Evolutionary conservation across 2,113 vertebrate species (phyloP).

Genomic region (Elgaria multicarinata): DNA sequence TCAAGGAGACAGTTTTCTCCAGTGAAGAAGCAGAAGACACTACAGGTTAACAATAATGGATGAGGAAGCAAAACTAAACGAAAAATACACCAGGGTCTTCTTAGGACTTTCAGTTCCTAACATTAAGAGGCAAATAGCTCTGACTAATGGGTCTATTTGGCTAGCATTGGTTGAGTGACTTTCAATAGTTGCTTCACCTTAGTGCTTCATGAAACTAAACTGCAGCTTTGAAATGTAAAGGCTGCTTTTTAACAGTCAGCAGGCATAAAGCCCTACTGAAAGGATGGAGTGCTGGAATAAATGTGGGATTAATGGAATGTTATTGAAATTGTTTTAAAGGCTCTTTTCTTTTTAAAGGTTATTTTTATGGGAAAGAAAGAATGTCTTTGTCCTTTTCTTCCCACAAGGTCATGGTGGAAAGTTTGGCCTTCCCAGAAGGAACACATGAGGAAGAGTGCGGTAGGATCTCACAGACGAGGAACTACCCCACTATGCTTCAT

Average conservation of each 20-base stretch:
- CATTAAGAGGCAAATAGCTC: conserved; percentile 39
- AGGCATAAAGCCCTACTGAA: conserved; percentile 35
- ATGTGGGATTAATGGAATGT: background rate
- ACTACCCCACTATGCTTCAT: no score
- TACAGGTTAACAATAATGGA: background rate
- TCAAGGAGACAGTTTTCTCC: conserved; percentile 27
- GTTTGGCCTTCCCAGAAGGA: background rate
- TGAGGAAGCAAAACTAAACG: background rate
- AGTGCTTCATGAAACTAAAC: conserved; percentile 28
- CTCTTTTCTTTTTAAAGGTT: background rate
- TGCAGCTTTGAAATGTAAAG: conserved; percentile 39
- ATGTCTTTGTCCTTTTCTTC: background rate
- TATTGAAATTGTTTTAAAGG: conserved; percentile 20
- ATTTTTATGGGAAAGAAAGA: background rate
- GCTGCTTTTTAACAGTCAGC: conserved; percentile 26
- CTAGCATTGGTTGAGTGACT: conserved; percentile 52
- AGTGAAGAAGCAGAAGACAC: conserved; percentile 19
- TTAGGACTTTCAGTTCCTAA: conserved; percentile 10
- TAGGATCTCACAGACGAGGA: no score
- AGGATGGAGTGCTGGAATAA: conserved; percentile 15
- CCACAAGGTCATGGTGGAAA: background rate
- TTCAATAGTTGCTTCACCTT: conserved; percentile 51
- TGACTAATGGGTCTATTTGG: conserved; percentile 59
- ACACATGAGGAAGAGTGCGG: background rate
- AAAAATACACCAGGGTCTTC: conserved; percentile 27